phyloP scores from a whole-genome alignment of 2,888 invertebrate species.

The Coenonympha glycerion region DNA sequence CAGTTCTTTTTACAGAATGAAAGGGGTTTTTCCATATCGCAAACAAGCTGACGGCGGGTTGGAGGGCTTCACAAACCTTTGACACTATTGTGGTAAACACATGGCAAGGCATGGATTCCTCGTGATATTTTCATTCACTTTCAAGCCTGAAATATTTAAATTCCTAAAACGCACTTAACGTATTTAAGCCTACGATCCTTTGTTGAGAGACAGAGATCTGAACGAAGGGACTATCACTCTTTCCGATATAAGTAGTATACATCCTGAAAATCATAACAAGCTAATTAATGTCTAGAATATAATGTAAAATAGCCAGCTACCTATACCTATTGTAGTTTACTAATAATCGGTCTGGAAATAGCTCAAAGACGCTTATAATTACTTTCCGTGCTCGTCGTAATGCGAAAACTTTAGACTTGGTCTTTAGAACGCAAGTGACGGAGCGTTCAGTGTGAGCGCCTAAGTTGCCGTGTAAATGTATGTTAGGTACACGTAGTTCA shows the following conservation, averaged over 20 bases:
- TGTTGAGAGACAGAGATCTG: too few species aligned
- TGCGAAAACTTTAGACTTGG: conserved; percentile 61
- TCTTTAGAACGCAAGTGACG: conserved; percentile 42
- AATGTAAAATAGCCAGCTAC: neutral
- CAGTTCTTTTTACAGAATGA: too few species aligned
- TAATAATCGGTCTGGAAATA: neutral
- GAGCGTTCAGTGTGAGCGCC: conserved; percentile 53
- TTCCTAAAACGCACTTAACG: too few species aligned
- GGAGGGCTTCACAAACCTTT: too few species aligned
- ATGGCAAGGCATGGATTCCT: too few species aligned
- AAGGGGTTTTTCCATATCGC: too few species aligned
- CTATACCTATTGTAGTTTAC: conserved; percentile 4
- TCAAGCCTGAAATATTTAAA: too few species aligned
- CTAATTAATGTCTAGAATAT: neutral
- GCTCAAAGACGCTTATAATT: conserved; percentile 27
- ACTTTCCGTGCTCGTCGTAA: conserved; percentile 40
- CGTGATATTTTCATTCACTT: too few species aligned
- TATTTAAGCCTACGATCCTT: too few species aligned
- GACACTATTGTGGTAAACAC: too few species aligned
- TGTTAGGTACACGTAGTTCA: conserved; percentile 44
- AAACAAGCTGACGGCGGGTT: too few species aligned
- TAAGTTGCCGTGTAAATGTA: conserved; percentile 61
- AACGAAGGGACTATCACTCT: too few species aligned
- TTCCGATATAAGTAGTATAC: neutral
- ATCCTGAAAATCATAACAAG: neutral